Percentiles rank a stretch among this genome's conserved stretches.
These are phyloP conservation scores for Batillaria attramentaria DNA, from an alignment of 1,140 invertebrate species.

Conservation along the genomic window DNA sequence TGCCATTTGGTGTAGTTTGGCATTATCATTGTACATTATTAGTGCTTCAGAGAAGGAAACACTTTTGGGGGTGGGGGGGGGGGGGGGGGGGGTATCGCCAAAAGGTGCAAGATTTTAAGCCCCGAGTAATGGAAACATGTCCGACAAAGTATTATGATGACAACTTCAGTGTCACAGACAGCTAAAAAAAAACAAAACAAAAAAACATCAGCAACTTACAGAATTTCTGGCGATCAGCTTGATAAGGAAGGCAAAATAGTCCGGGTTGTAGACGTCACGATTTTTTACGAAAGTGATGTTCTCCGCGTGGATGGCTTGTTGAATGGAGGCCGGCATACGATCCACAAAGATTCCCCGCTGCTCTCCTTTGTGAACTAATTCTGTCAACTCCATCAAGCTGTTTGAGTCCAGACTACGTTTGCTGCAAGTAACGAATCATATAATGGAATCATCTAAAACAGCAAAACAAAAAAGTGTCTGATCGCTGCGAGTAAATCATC, in stretches of 20 bases:
- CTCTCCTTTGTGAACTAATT: slow-evolving; percentile 75
- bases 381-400: slow-evolving; percentile 74
- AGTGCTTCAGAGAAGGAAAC: too few relatives aligned
- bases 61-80: too few relatives aligned
- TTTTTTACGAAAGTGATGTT: slow-evolving; percentile 71
- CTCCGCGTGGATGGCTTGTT: slow-evolving; percentile 67
- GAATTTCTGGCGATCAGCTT: slow-evolving; percentile 56
- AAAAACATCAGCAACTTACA: slow-evolving; percentile 43
- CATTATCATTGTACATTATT: too few relatives aligned
- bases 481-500: too few relatives aligned
- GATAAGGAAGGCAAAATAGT: slow-evolving; percentile 69
- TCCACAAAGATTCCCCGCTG: slow-evolving; percentile 73
- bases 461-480: too few relatives aligned
- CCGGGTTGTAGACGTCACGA: slow-evolving; percentile 66
- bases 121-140: too few relatives aligned
- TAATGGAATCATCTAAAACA: too few relatives aligned
- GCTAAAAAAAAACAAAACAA: neutral
- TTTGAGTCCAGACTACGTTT: slow-evolving; percentile 64
- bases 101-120: too few relatives aligned
- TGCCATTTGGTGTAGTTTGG: too few relatives aligned
- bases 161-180: neutral
- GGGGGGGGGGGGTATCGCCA: too few relatives aligned
- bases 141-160: too few relatives aligned
- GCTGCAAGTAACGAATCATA: too few relatives aligned
- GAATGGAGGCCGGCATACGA: slow-evolving; percentile 73